Conservation (phyloP, 2,113 vertebrate genomes). For the Sula dactylatra region DNA sequence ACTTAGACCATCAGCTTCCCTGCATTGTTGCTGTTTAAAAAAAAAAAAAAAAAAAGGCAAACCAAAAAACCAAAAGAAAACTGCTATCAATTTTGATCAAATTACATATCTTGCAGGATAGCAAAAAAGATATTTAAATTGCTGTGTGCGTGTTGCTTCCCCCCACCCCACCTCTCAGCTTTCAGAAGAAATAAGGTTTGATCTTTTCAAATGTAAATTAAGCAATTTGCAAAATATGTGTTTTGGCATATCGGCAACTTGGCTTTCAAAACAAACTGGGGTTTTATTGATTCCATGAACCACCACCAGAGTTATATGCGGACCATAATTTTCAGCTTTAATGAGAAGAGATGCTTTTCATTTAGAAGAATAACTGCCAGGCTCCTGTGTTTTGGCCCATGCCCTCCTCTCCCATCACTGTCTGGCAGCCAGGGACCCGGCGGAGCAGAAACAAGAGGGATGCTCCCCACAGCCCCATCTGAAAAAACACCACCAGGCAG, state of each 20-base stretch:
- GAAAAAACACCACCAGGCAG: neutral
- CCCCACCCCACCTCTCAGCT: slow-evolving; percentile 40
- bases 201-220: slow-evolving; percentile 81
- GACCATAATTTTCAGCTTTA: slow-evolving; percentile 66
- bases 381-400: neutral
- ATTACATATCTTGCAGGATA: slow-evolving; percentile 2
- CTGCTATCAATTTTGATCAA: slow-evolving; percentile 53
- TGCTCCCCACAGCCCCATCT: neutral
- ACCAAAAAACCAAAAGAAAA: neutral
- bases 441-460: neutral
- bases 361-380: neutral
- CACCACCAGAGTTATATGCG: slow-evolving; percentile 51
- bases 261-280: slow-evolving; percentile 71
- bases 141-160: neutral
- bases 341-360: slow-evolving; percentile 50
- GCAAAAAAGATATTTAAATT: slow-evolving; percentile 7
- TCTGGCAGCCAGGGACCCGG: neutral
- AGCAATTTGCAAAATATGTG: slow-evolving; percentile 77
- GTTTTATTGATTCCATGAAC: slow-evolving; percentile 67
- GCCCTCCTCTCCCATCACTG: neutral
- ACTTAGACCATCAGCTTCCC: neutral
- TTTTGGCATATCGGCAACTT: slow-evolving; percentile 74
- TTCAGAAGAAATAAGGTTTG: slow-evolving; percentile 68
- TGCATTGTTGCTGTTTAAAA: neutral
- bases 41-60: neutral